These are phyloP conservation scores for Lydus trimaculatus DNA, from an alignment of 2,888 invertebrate genomes.

Conservation along the genomic window DNA sequence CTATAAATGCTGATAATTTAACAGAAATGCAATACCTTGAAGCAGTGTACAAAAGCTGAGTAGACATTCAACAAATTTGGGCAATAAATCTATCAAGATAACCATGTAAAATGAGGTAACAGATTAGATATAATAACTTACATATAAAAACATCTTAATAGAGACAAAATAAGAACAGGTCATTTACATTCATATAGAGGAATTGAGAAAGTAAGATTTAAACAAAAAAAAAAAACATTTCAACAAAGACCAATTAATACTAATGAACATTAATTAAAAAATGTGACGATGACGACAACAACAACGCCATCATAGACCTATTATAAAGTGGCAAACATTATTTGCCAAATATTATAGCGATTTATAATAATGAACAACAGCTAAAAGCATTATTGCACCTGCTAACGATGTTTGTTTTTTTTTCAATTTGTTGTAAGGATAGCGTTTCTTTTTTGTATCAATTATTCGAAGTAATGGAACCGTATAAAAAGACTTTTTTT, in stretches of 20 bases:
- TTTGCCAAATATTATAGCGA: constrained; percentile 41
- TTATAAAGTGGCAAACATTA: background rate
- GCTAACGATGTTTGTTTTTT: constrained; percentile 34
- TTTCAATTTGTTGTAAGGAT: constrained; percentile 24
- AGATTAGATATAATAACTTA: constrained; percentile 27
- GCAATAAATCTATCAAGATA: constrained; percentile 23
- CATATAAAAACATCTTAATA: constrained; percentile 22
- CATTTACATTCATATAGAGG: background rate
- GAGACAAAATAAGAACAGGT: background rate
- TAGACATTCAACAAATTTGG: constrained; percentile 27
- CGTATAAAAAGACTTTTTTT: constrained; percentile 41
- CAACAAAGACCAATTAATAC: constrained; percentile 1
- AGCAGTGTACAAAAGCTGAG: constrained; percentile 48
- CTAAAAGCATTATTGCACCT: constrained; percentile 56
- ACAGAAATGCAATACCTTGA: constrained; percentile 49
- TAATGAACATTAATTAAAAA: constrained; percentile 1
- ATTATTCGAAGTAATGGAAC: constrained; percentile 32
- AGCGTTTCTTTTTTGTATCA: constrained; percentile 17
- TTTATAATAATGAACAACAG: constrained; percentile 57
- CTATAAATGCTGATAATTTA: constrained; percentile 48
- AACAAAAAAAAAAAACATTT: too few species aligned
- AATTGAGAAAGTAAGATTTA: background rate
- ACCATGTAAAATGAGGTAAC: constrained; percentile 35
- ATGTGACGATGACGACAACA: background rate
- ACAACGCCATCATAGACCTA: constrained; percentile 6